Evolutionary conservation across 2,888 invertebrate species (phyloP).

Genomic region (Sclerodermus sp.): DNA sequence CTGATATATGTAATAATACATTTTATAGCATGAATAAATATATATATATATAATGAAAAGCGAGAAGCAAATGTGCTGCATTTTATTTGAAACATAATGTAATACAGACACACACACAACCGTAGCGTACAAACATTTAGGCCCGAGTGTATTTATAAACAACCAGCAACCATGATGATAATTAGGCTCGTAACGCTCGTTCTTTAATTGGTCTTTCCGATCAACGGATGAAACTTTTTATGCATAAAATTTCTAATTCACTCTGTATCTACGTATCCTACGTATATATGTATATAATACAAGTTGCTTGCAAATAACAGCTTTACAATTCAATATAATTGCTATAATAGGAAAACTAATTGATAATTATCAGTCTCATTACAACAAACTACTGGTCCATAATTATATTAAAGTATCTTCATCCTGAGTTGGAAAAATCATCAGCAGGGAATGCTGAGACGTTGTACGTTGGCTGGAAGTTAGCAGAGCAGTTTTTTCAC

Average conservation of each 20-base stretch:
- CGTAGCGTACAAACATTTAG: conserved; percentile 24
- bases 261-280: background rate
- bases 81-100: conserved; percentile 21
- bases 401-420: conserved; percentile 80
- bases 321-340: background rate
- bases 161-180: conserved; percentile 15
- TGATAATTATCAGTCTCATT: background rate
- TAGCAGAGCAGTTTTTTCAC: conserved; percentile 64
- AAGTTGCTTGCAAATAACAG: no score
- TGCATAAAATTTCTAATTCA: background rate
- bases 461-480: conserved; percentile 65
- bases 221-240: conserved; percentile 14
- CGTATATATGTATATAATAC: no score
- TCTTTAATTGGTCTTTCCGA: conserved; percentile 23
- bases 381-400: background rate
- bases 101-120: conserved; percentile 21
- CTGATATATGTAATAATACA: no score
- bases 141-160: conserved; percentile 17
- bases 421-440: conserved; percentile 79
- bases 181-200: conserved; percentile 8
- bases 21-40: no score
- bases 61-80: background rate
- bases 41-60: no score
- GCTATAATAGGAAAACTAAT: background rate
- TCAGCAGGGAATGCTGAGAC: conserved; percentile 75